Evolutionary conservation across 2,113 vertebrate genomes (phyloP).

Genomic region (Myanophis thanlyinensis): DNA sequence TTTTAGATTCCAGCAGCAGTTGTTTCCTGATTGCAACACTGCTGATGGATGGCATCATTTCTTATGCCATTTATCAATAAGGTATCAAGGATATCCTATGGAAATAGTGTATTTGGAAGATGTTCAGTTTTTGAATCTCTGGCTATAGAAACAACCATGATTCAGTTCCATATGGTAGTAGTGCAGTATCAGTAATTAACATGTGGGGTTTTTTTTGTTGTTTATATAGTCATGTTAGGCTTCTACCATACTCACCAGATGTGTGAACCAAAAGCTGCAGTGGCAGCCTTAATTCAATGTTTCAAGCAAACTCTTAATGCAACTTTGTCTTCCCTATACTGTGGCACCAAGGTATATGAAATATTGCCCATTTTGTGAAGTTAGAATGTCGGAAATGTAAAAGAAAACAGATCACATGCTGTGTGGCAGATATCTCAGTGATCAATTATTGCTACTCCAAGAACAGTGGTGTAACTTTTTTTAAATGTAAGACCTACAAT

Average conservation of each 20-base stretch:
- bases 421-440: not conserved
- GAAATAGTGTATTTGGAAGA: not conserved
- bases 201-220: not conserved
- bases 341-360: not conserved
- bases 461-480: not conserved
- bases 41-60: not conserved
- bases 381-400: not conserved
- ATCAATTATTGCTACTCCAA: slow-evolving; percentile 8
- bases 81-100: not conserved
- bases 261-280: not conserved
- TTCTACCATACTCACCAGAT: not conserved
- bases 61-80: not conserved
- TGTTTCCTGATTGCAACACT: not conserved
- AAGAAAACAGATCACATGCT: not conserved
- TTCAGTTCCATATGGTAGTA: not conserved
- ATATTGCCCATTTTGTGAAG: not conserved
- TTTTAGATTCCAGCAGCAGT: not conserved
- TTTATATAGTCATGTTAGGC: not conserved
- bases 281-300: not conserved
- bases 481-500: not conserved
- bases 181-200: not conserved
- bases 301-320: not conserved
- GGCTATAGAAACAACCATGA: not conserved
- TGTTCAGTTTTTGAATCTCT: not conserved
- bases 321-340: not conserved